These are phyloP conservation scores for Zosterops pallidus DNA, from an alignment of 2,113 vertebrate species.

Conservation along the genomic window DNA sequence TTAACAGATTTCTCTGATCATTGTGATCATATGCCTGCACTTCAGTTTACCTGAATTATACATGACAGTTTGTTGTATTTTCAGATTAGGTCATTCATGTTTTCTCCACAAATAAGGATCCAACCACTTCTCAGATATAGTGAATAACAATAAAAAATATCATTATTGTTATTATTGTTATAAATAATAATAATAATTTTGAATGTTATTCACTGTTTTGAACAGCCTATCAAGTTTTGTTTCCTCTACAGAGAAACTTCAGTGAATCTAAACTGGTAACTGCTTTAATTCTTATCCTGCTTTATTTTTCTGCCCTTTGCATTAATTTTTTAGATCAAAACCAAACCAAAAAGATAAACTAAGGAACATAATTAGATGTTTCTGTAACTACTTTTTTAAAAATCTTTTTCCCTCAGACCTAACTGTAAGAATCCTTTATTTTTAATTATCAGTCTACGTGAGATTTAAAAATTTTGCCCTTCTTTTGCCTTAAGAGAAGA, in stretches of 20 bases:
- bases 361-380: accelerated
- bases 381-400: background rate
- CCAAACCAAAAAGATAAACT: background rate
- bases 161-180: background rate
- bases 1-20: background rate
- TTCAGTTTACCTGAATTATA: background rate
- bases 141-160: background rate
- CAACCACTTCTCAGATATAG: background rate
- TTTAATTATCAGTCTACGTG: background rate
- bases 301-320: background rate
- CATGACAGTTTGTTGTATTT: background rate
- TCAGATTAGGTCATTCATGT: background rate
- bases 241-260: background rate
- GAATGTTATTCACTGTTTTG: background rate
- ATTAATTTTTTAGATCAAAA: background rate
- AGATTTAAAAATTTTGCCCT: background rate
- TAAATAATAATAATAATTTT: background rate
- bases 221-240: background rate
- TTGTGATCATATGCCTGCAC: background rate
- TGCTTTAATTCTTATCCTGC: background rate
- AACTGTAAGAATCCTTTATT: background rate
- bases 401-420: background rate
- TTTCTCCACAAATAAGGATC: background rate
- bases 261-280: background rate
- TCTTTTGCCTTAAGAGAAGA: background rate